These are phyloP conservation scores for Rosalia funebris DNA, from an alignment of 2,888 invertebrate species.

Conservation along the genomic window DNA sequence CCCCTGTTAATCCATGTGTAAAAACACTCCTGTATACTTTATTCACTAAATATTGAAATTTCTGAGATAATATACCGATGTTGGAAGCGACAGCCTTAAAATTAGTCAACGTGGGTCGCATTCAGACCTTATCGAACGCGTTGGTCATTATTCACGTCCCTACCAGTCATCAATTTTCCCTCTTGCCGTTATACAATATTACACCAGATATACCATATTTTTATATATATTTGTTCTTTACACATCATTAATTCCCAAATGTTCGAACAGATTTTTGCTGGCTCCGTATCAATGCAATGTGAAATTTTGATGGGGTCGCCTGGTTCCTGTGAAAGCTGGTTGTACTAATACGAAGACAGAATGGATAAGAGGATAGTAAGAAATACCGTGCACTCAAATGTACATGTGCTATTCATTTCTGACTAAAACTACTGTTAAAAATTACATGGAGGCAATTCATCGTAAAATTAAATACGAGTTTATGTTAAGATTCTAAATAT, in stretches of 20 bases:
- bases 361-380: too few species aligned
- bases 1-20: too few species aligned
- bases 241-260: constrained; percentile 5
- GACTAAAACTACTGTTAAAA: too few species aligned
- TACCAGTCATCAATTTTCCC: constrained; percentile 1
- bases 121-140: background rate
- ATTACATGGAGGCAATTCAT: too few species aligned
- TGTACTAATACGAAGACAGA: too few species aligned
- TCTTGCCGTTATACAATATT: constrained; percentile 2
- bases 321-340: too few species aligned
- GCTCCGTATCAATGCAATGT: background rate
- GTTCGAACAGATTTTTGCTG: background rate
- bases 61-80: background rate
- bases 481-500: too few species aligned
- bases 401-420: too few species aligned
- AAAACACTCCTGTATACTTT: background rate
- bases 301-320: too few species aligned
- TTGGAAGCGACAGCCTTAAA: background rate
- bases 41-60: background rate
- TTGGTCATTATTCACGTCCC: constrained; percentile 14
- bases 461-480: too few species aligned
- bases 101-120: background rate
- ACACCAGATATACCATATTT: background rate
- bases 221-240: constrained; percentile 5
- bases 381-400: too few species aligned